Conservation (phyloP, 2,888 invertebrate genomes). For the Atethmia centrago region DNA sequence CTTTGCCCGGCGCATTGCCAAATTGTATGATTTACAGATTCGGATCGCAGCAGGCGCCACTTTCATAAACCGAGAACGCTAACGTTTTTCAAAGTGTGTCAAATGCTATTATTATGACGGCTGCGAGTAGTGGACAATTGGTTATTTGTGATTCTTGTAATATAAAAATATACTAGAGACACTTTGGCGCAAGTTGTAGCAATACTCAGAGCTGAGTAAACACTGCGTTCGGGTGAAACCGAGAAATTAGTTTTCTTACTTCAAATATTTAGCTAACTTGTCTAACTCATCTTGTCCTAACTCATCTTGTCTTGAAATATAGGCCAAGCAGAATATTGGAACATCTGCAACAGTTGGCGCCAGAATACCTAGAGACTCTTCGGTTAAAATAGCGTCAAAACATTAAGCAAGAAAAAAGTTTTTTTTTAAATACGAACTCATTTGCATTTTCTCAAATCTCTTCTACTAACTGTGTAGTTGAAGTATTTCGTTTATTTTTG, state of each 20-base stretch:
- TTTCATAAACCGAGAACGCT: slow-evolving; percentile 76
- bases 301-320: slow-evolving; percentile 46
- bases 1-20: slow-evolving; percentile 83
- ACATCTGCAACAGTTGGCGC: slow-evolving; percentile 57
- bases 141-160: slow-evolving; percentile 58
- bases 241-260: slow-evolving; percentile 47
- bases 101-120: slow-evolving; percentile 74
- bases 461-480: slow-evolving; percentile 15
- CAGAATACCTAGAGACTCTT: slow-evolving; percentile 48
- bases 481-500: slow-evolving; percentile 46
- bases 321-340: slow-evolving; percentile 52
- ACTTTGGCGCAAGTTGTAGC: slow-evolving; percentile 14
- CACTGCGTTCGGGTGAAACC: slow-evolving; percentile 15
- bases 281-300: slow-evolving; percentile 44
- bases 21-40: slow-evolving; percentile 85
- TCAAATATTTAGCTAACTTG: slow-evolving; percentile 56
- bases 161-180: slow-evolving; percentile 43
- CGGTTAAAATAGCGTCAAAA: slow-evolving; percentile 31
- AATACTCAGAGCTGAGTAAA: slow-evolving; percentile 17
- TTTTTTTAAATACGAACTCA: slow-evolving; percentile 29
- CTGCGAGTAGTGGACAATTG: slow-evolving; percentile 52
- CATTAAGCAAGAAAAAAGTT: not conserved
- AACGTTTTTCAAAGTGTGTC: slow-evolving; percentile 78
- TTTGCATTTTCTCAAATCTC: slow-evolving; percentile 30
- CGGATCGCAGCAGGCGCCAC: slow-evolving; percentile 80